Conservation (phyloP, 2,797 vertebrate species). For the Orestias chungarensis region DNA sequence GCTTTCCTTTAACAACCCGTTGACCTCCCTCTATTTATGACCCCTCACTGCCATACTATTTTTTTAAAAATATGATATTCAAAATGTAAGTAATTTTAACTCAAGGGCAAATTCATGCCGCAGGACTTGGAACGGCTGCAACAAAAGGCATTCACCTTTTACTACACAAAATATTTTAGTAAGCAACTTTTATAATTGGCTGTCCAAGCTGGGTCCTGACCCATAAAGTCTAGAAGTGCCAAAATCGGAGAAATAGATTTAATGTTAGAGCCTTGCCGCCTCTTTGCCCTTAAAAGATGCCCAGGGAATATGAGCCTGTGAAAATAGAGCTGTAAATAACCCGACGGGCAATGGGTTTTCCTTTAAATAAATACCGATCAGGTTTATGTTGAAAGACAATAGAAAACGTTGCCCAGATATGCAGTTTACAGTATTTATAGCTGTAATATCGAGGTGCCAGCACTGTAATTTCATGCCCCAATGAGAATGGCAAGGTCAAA, state of each 20-base stretch:
- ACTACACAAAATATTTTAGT: constrained; percentile 83
- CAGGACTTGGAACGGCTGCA: constrained; percentile 67
- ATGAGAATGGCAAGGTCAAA: constrained; percentile 99
- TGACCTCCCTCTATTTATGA: constrained; percentile 82
- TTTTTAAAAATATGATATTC: constrained; percentile 70
- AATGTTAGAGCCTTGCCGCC: constrained; percentile 75
- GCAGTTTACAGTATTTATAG: constrained; percentile 99
- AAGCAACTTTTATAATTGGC: constrained; percentile 85
- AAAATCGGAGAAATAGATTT: constrained; percentile 82
- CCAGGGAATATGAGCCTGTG: constrained; percentile 79
- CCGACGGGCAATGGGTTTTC: constrained; percentile 99
- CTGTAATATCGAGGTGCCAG: constrained; percentile 99
- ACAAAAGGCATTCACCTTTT: constrained; percentile 79
- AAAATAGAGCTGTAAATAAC: constrained; percentile 98
- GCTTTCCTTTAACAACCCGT: constrained; percentile 75
- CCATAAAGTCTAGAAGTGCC: constrained; percentile 83
- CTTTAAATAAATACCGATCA: constrained; percentile 99
- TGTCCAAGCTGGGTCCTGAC: constrained; percentile 78
- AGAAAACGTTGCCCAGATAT: constrained; percentile 99
- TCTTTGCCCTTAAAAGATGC: constrained; percentile 82
- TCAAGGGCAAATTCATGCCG: constrained; percentile 81
- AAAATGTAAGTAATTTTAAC: constrained; percentile 82
- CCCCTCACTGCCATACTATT: constrained; percentile 55
- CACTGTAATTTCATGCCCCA: constrained; percentile 99
- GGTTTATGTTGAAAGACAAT: constrained; percentile 99